Evolutionary conservation across 2,888 invertebrate species (phyloP).

Genomic region (Atethmia centrago): DNA sequence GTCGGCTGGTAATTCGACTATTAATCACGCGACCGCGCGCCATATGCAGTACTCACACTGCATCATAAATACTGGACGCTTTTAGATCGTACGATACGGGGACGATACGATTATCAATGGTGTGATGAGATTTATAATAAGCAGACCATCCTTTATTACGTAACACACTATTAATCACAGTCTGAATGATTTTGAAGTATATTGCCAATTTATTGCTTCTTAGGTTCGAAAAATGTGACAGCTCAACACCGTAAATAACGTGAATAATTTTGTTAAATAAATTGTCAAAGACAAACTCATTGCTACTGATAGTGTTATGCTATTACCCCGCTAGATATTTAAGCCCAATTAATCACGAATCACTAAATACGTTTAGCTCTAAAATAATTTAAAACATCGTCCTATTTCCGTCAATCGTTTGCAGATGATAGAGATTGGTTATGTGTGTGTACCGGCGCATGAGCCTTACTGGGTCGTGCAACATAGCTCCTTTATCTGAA

Average conservation of each 20-base stretch:
- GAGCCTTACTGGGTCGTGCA: too few species aligned
- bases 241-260: too few species aligned
- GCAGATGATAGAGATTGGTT: not conserved
- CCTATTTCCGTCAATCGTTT: not conserved
- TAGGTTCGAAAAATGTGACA: too few species aligned
- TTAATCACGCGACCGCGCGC: slow-evolving; percentile 82
- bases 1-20: slow-evolving; percentile 83
- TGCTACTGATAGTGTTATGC: too few species aligned
- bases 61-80: slow-evolving; percentile 77
- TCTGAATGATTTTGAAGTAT: too few species aligned
- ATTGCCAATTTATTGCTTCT: too few species aligned
- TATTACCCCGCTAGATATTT: too few species aligned
- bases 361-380: not conserved
- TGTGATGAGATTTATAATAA: not conserved
- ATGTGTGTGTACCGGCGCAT: not conserved
- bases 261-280: too few species aligned
- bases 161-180: too few species aligned
- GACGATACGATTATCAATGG: slow-evolving; percentile 34
- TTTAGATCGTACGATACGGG: slow-evolving; percentile 69
- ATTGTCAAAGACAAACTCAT: too few species aligned
- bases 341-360: not conserved
- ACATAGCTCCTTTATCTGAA: too few species aligned
- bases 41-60: slow-evolving; percentile 81
- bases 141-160: too few species aligned
- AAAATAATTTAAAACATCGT: not conserved